Percentiles rank a stretch among this genome's conserved stretches.
These are phyloP conservation scores for Sinonovacula constricta DNA, from an alignment of 1,140 invertebrate species.

Conservation along the genomic window DNA sequence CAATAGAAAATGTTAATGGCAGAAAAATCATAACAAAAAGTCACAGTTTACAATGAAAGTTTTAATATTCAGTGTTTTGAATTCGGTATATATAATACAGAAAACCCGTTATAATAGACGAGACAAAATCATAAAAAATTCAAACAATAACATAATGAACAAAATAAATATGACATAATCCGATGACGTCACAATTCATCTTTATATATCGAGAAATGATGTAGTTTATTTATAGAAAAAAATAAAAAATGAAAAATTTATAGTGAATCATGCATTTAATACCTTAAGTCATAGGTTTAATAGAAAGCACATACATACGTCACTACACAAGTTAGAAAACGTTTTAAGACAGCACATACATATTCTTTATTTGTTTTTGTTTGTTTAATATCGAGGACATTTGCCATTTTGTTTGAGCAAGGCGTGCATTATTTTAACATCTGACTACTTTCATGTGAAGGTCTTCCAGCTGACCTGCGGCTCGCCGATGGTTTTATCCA, in stretches of 20 bases:
- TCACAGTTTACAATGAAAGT: conserved; percentile 1
- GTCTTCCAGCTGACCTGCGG: too few species aligned
- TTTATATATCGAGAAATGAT: not conserved
- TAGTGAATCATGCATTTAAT: too few species aligned
- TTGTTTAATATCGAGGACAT: too few species aligned
- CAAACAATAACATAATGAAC: not conserved
- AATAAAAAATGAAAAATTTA: too few species aligned
- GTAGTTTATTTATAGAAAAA: not conserved
- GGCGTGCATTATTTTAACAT: too few species aligned
- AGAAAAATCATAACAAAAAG: too few species aligned
- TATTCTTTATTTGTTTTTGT: too few species aligned
- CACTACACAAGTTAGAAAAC: not conserved
- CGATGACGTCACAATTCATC: not conserved
- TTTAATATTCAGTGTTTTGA: not conserved
- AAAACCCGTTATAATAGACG: not conserved
- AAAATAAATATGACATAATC: not conserved
- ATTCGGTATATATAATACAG: not conserved
- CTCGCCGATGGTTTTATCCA: too few species aligned
- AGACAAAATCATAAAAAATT: not conserved
- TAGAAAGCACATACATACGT: not conserved
- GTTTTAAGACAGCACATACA: too few species aligned
- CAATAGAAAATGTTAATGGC: too few species aligned
- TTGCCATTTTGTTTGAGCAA: too few species aligned
- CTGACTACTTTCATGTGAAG: too few species aligned
- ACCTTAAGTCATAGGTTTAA: not conserved